Evolutionary conservation across 37 sponge, comb jelly and placozoan genomes (phyloP).

Genomic region (Ianthella basta): DNA sequence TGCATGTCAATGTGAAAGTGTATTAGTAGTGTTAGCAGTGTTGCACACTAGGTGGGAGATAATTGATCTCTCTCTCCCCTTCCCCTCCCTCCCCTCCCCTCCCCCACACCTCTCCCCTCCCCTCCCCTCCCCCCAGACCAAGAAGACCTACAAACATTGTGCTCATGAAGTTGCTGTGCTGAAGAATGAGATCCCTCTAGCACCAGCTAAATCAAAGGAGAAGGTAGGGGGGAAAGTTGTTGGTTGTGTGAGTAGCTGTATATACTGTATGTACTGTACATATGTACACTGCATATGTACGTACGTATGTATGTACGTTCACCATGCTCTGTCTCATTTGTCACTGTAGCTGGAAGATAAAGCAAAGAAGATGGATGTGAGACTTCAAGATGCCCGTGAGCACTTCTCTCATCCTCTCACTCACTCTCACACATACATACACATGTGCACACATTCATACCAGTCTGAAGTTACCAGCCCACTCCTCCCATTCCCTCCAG

Average conservation of each 20-base stretch:
- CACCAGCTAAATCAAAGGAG: slow-evolving; percentile 12
- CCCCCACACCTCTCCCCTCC: no score
- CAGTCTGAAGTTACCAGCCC: background rate
- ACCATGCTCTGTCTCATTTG: background rate
- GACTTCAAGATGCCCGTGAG: slow-evolving; percentile 17
- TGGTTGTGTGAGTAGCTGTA: background rate
- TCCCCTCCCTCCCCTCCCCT: no score
- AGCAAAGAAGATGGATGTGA: background rate
- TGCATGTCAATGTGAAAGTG: no score
- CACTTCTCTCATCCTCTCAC: background rate
- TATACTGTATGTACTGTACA: no score
- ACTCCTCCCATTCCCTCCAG: background rate
- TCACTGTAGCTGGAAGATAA: slow-evolving; percentile 1
- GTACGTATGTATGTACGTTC: background rate
- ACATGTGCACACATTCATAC: background rate
- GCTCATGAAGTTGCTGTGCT: slow-evolving; percentile 14
- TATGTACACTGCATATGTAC: background rate
- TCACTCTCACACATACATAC: background rate
- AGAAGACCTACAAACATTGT: slow-evolving; percentile 15
- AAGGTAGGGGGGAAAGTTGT: background rate
- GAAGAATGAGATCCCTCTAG: slow-evolving; percentile 6
- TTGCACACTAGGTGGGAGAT: no score
- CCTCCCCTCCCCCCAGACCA: background rate
- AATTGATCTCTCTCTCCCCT: no score
- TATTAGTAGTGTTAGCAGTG: no score